phyloP scores from a whole-genome alignment of 2,888 invertebrate genomes.

The Sinopyrophorus schimmeli region DNA sequence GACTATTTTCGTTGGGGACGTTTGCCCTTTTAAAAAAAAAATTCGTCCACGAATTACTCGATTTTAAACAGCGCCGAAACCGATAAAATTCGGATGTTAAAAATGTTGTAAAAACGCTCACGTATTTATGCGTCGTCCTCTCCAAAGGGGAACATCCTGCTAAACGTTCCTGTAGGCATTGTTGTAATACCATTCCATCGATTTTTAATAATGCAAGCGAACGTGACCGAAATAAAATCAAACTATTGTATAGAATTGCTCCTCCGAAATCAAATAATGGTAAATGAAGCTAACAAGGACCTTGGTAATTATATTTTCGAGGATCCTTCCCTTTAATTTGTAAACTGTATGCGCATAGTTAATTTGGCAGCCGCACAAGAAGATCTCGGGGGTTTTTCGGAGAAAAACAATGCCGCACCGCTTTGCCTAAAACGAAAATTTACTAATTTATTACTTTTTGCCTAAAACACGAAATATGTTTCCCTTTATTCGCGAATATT shows the following conservation, averaged over 20 bases:
- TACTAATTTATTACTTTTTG: slow-evolving; percentile 17
- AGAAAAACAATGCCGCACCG: slow-evolving; percentile 6
- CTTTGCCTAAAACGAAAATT: slow-evolving; percentile 14
- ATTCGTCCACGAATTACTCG: no score
- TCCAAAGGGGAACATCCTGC: slow-evolving; percentile 31
- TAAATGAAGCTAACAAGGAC: slow-evolving; percentile 20
- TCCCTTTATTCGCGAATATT: slow-evolving; percentile 8
- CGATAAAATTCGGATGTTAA: slow-evolving; percentile 19
- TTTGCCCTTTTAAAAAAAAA: no score
- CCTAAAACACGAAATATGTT: slow-evolving; percentile 6
- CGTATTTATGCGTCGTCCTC: slow-evolving; percentile 25
- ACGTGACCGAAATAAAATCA: slow-evolving; percentile 32
- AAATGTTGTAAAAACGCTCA: slow-evolving; percentile 28
- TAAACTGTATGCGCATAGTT: slow-evolving; percentile 14
- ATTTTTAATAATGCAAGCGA: slow-evolving; percentile 32
- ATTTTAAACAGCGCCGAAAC: no score
- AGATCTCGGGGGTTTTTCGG: slow-evolving; percentile 4
- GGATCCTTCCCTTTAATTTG: slow-evolving; percentile 13
- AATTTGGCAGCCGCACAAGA: slow-evolving; percentile 10
- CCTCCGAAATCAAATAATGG: slow-evolving; percentile 20
- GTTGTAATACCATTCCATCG: slow-evolving; percentile 31
- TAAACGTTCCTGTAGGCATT: slow-evolving; percentile 32
- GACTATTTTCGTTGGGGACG: no score
- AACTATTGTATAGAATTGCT: slow-evolving; percentile 20
- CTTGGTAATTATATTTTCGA: slow-evolving; percentile 18